Conservation (phyloP, 2,888 invertebrate genomes). For the Drosophila nr. perissopoda region DNA sequence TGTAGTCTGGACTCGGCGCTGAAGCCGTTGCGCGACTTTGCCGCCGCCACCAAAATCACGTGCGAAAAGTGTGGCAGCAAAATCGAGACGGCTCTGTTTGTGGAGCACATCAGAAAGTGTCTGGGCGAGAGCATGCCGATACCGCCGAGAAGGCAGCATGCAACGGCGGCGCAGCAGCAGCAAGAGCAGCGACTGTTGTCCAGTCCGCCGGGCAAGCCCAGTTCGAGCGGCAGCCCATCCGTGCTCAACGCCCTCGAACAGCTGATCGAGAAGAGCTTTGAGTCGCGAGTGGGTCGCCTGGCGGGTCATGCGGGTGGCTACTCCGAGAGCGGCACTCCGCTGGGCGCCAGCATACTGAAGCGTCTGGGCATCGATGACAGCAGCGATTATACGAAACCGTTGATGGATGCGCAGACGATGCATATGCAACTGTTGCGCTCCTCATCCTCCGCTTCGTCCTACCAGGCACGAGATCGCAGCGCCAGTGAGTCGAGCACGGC, state of each 20-base stretch:
- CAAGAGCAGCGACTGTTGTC: conserved; percentile 80
- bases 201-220: conserved; percentile 86
- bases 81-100: conserved; percentile 96
- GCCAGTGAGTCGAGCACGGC: conserved; percentile 95
- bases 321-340: conserved; percentile 88
- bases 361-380: conserved; percentile 96
- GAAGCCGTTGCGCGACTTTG: conserved; percentile 86
- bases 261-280: conserved; percentile 98
- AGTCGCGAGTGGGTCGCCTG: conserved; percentile 91
- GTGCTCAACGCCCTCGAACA: conserved; percentile 98
- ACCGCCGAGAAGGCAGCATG: conserved; percentile 85
- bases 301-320: conserved; percentile 30
- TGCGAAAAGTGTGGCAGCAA: conserved; percentile 98
- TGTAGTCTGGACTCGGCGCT: conserved; percentile 85
- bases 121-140: conserved; percentile 89
- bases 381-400: conserved; percentile 95
- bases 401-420: conserved; percentile 95
- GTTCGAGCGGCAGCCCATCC: conserved; percentile 89
- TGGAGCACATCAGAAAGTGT: conserved; percentile 96
- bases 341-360: conserved; percentile 96
- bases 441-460: conserved; percentile 84
- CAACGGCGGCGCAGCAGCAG: conserved; percentile 86
- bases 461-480: conserved; percentile 91
- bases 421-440: conserved; percentile 93
- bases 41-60: conserved; percentile 90